Evolutionary conservation across 1,140 invertebrate species (phyloP), one percentile per base, ranked within the genome.

Genomic region (Linepithema humile): DNA sequence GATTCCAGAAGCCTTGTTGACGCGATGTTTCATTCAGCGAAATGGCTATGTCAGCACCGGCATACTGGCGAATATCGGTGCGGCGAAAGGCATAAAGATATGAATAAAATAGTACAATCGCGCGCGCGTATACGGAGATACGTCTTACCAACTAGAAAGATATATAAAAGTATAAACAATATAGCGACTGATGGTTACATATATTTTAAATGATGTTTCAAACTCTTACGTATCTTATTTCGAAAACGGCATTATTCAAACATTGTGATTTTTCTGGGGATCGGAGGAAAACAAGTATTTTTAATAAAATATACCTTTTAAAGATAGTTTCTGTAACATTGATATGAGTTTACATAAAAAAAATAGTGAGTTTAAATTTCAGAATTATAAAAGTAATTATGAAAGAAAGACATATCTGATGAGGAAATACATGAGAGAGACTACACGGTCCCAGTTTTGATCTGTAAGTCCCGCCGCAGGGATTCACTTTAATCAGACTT

Each of bases 41-140:
- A 78, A 78, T 53, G 20, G 62, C 23, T 15, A 40, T 40, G 20
- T 78, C 75, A 78, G 32, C 40, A 57, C 38, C 43, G 23, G n/a
- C 26, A 20, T 40, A 7, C 43, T 12, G 23, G 15, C 48, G 29
- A 32, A 69, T 32, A 78, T 78, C 35, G 10, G 48, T 55, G 26
- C 6, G 12, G 2, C 23, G 60, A 20, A 53, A 78, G 35, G n/a
- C 12, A 78, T 78, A 78, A 78, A 78, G 17, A 69, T 78, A 69
- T 69, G 75, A 78, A 80, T 80, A 70, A 80, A 70, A 80, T 80
- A 80, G 35, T 70, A 78, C 35, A 69, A 65, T 53, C 20, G 5
- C 12, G 23, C 55, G 12, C 35, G 20, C 23, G 4, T 9, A 32
- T 80, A 12, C 35, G 20, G 35, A 77, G 15, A 40, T 35, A 35